Evolutionary conservation across 2,888 invertebrate genomes (phyloP).

Genomic region (Brachyopa scutellaris): DNA sequence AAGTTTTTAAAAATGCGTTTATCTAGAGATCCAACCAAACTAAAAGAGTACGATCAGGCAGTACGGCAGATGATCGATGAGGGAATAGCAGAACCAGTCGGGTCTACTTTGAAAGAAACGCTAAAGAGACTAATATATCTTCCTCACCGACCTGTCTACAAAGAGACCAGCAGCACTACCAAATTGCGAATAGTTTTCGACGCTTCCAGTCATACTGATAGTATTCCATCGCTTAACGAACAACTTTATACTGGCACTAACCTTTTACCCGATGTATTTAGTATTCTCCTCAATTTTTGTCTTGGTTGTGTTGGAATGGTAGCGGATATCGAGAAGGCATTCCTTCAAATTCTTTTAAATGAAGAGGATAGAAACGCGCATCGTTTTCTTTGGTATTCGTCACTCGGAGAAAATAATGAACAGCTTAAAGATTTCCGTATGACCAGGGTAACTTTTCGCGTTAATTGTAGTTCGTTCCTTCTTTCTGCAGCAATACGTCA

Average conservation of each 20-base stretch:
- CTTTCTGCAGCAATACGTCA: too few relatives aligned
- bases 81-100: neutral
- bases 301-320: neutral
- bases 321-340: slow-evolving; percentile 18
- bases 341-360: slow-evolving; percentile 3
- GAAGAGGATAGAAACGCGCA: neutral
- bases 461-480: neutral
- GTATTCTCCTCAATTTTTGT: slow-evolving; percentile 6
- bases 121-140: neutral
- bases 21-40: slow-evolving; percentile 10
- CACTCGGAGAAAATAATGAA: neutral
- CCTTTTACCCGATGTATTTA: slow-evolving; percentile 7
- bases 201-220: neutral
- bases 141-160: neutral
- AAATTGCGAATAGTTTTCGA: slow-evolving; percentile 4
- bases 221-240: slow-evolving; percentile 15
- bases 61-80: slow-evolving; percentile 1
- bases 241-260: slow-evolving; percentile 1
- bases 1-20: neutral
- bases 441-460: slow-evolving; percentile 2
- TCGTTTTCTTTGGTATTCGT: slow-evolving; percentile 6
- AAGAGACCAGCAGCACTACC: neutral
- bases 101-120: neutral
- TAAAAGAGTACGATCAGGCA: slow-evolving; percentile 5
- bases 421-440: neutral